phyloP scores from a whole-genome alignment of 2,113 vertebrate genomes.

The Prietella phreatophila region DNA sequence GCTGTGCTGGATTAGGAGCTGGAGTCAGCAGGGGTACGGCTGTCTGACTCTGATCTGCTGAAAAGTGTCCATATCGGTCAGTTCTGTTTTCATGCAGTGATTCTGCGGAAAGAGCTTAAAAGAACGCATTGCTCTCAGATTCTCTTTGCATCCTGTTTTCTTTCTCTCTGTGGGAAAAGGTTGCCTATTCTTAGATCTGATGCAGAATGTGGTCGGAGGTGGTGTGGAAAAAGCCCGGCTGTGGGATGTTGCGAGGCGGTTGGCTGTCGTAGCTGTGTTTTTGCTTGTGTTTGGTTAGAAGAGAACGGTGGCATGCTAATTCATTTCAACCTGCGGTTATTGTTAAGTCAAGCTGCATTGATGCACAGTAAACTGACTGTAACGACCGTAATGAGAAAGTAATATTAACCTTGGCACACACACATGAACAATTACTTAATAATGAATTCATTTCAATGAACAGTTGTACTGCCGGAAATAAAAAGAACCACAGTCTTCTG shows the following conservation, averaged over 20 bases:
- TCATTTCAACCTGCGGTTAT: background rate
- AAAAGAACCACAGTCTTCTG: background rate
- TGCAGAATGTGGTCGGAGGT: constrained; percentile 10
- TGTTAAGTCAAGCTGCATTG: background rate
- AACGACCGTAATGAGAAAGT: background rate
- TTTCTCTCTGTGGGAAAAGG: constrained; percentile 12
- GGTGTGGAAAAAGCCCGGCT: constrained; percentile 4
- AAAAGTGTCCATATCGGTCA: constrained; percentile 7
- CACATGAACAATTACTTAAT: background rate
- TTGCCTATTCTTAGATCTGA: constrained; percentile 37
- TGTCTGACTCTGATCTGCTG: background rate
- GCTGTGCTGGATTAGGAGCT: background rate
- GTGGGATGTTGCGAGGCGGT: constrained; percentile 27
- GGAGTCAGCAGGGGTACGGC: background rate
- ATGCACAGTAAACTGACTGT: background rate
- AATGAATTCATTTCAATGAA: background rate
- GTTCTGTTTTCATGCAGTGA: background rate
- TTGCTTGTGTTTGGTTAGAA: background rate
- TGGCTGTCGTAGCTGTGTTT: background rate
- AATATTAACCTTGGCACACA: background rate
- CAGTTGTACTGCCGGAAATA: background rate
- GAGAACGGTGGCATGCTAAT: constrained; percentile 1
- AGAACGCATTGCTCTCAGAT: background rate
- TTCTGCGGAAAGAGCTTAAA: constrained; percentile 7
- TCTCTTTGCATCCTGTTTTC: constrained; percentile 15